Conservation (phyloP, 64 coral and sea anemone species). For the Actinia equina region DNA sequence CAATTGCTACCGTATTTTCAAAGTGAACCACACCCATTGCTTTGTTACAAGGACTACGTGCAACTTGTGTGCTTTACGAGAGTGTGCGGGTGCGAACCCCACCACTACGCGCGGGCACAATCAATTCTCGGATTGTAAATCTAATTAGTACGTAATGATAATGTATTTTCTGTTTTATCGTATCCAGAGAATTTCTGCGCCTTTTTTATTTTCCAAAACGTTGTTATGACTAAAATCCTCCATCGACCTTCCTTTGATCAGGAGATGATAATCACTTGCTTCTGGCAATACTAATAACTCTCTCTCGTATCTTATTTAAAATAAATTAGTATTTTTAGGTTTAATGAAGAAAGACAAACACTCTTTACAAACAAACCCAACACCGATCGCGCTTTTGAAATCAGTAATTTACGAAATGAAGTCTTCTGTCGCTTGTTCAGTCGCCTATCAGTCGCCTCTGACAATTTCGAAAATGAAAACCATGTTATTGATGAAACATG, state of each 20-base stretch:
- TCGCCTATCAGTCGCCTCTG: background rate
- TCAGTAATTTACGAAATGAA: background rate
- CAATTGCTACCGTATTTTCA: no score
- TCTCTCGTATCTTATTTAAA: background rate
- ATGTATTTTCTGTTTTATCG: no score
- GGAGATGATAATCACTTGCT: no score
- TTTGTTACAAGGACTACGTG: no score
- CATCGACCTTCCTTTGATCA: no score
- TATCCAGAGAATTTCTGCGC: background rate
- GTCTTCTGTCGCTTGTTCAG: background rate
- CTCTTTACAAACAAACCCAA: background rate
- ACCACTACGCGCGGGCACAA: no score
- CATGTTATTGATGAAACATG: background rate
- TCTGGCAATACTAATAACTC: background rate
- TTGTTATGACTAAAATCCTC: no score
- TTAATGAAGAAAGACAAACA: background rate
- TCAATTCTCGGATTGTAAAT: no score
- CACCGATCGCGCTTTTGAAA: background rate
- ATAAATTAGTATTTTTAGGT: background rate
- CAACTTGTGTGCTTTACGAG: no score
- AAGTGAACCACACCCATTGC: no score
- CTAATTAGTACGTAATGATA: no score
- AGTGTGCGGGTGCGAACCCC: no score
- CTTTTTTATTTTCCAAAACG: background rate
- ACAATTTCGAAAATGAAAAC: background rate